Base-by-base conservation (phyloP, 2,797 vertebrate genomes). In the Sus cebifrons region DNA sequence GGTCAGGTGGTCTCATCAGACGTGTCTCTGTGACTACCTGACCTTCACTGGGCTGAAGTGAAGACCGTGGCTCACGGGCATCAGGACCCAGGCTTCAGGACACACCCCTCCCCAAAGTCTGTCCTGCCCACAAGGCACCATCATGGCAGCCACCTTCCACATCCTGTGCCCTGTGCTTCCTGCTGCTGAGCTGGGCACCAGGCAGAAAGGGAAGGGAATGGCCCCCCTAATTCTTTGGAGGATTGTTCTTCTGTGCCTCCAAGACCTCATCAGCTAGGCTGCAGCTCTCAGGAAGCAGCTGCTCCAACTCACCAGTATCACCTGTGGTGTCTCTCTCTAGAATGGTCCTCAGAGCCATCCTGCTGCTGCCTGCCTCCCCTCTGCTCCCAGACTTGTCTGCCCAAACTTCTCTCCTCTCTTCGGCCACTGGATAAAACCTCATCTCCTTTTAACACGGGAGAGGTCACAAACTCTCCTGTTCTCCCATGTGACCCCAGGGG, bases 21-120 rank as follows among this genome's bases (percentile, higher is more conserved):
- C 11, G 0, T 18, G 15, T 16, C 13, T 65, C 65, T 13, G 1
- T 5, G 5, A 40, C 40, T 20, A 70, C 27, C 25, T 77, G 75
- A 77, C 75, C 27, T 64, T 74, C 11, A 60, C 23, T 13, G 8
- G 29, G 67, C 23, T 60, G 36, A 25, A 44, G 71, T 23, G 6
- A 73, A 67, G 25, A 64, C 25, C 3, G 0, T 49, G 21, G 11
- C 44, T 15, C 8, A 0, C 1, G 11, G 44, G 44, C 85, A 11
- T 23, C 21, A 32, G 25, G 21, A 29, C 56, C 16, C 2, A 7
- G 2, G 0, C 6, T 8, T n/a, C 67, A 7, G 54, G 65, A 60
- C 23, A 44, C 9, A 0, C 25, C 49, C 13, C 67, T 16, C 10
- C 52, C 67, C 21, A 0, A 3, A 49, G 21, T 14, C 62, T 4